Percentiles rank a stretch among this genome's conserved stretches.
These are phyloP conservation scores for Dallia pectoralis DNA, from an alignment of 2,797 vertebrate genomes.

Conservation along the genomic window DNA sequence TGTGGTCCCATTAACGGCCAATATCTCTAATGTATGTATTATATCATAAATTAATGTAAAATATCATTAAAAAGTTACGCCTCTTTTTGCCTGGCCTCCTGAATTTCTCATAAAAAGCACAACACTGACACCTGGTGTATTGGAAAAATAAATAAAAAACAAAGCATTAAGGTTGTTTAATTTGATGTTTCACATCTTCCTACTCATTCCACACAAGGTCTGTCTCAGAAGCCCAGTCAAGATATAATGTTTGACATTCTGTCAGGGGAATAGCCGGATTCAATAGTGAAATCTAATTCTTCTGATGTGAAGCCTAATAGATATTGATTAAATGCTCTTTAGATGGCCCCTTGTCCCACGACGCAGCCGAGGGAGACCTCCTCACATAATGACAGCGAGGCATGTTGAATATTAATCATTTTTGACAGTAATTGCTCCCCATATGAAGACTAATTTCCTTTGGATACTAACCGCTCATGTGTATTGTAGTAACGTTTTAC, in stretches of 20 bases:
- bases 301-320: conserved; percentile 71
- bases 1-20: conserved; percentile 7
- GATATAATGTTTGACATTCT: conserved; percentile 67
- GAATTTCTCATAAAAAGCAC: neutral
- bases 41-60: conserved; percentile 40
- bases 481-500: neutral
- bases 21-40: conserved; percentile 36
- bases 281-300: conserved; percentile 72
- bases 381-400: conserved; percentile 60
- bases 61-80: conserved; percentile 64
- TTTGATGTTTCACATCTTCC: conserved; percentile 59
- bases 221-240: conserved; percentile 51
- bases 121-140: conserved; percentile 62
- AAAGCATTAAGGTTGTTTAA: conserved; percentile 25
- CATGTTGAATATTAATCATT: conserved; percentile 68
- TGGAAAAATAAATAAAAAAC: conserved; percentile 2
- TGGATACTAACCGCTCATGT: conserved; percentile 58
- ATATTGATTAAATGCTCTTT: conserved; percentile 66
- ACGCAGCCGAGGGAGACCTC: conserved; percentile 60
- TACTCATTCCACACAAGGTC: conserved; percentile 40
- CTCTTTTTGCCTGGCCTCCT: conserved; percentile 31
- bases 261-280: conserved; percentile 64
- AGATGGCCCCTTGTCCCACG: conserved; percentile 53
- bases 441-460: conserved; percentile 37
- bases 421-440: conserved; percentile 53